Percentiles rank a stretch among this genome's conserved stretches.
Conservation (phyloP, 2,888 invertebrate species). For the Malachius bipustulatus region DNA sequence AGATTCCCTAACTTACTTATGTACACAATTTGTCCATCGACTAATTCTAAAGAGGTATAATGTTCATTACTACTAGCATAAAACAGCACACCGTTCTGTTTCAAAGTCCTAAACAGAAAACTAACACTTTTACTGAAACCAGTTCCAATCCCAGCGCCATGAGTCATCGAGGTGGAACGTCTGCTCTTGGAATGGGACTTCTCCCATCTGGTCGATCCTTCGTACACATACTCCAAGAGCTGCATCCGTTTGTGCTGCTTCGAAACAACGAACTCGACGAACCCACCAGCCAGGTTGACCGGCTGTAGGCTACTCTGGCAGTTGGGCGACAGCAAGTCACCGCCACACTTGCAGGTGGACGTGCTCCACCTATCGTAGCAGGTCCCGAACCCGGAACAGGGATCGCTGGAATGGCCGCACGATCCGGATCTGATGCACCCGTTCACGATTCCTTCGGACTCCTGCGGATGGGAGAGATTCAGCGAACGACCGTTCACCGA, state of each 20-base stretch:
- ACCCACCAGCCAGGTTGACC: slow-evolving; percentile 67
- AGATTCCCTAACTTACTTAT: slow-evolving; percentile 65
- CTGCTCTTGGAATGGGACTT: slow-evolving; percentile 18
- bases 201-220: slow-evolving; percentile 59
- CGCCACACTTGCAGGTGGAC: slow-evolving; percentile 60
- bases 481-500: slow-evolving; percentile 74
- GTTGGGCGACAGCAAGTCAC: slow-evolving; percentile 59
- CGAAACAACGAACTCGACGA: slow-evolving; percentile 64
- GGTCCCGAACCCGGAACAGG: slow-evolving; percentile 46
- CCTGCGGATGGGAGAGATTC: slow-evolving; percentile 67
- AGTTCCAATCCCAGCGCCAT: slow-evolving; percentile 38
- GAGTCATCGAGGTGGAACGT: slow-evolving; percentile 13
- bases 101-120: slow-evolving; percentile 69
- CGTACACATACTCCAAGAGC: slow-evolving; percentile 66
- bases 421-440: slow-evolving; percentile 65
- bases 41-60: slow-evolving; percentile 69
- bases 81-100: slow-evolving; percentile 67
- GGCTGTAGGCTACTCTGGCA: slow-evolving; percentile 70
- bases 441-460: slow-evolving; percentile 58
- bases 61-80: slow-evolving; percentile 80
- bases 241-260: slow-evolving; percentile 82
- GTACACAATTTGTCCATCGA: slow-evolving; percentile 65
- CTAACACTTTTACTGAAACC: slow-evolving; percentile 67
- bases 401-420: slow-evolving; percentile 42
- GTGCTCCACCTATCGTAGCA: slow-evolving; percentile 81